Percentiles rank a stretch among this genome's conserved stretches.
Conservation (phyloP, 2,113 vertebrate genomes). For the Cariama cristata region DNA sequence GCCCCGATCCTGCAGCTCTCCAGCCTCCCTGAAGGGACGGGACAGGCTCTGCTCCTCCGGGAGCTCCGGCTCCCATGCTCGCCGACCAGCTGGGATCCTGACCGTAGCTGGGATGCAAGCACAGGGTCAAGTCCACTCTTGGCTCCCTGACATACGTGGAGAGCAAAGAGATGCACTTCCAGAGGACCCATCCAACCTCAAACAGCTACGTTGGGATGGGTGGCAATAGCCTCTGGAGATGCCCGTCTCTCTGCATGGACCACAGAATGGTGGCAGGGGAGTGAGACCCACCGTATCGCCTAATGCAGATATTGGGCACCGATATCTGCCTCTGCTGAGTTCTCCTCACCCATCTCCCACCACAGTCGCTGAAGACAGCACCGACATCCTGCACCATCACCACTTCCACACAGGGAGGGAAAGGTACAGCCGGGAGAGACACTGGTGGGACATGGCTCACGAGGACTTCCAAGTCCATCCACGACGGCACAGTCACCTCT, state of each 20-base stretch:
- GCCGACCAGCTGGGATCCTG: rapidly evolving
- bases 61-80: rapidly evolving
- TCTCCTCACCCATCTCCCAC: neutral
- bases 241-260: neutral
- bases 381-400: neutral
- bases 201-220: rapidly evolving
- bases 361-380: neutral
- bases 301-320: rapidly evolving
- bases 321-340: neutral
- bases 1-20: neutral
- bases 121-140: rapidly evolving
- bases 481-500: neutral
- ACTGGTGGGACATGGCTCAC: rapidly evolving
- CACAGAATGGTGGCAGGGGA: rapidly evolving
- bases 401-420: too few relatives aligned
- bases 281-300: neutral
- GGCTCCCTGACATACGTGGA: neutral
- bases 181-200: neutral
- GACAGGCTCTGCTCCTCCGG: neutral
- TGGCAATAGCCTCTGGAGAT: neutral
- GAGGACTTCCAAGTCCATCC: neutral
- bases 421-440: neutral
- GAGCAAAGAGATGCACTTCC: neutral
- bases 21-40: neutral
- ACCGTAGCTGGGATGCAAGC: neutral